phyloP scores from a whole-genome alignment of 2,797 vertebrate species.

The Peromyscus attwateri region DNA sequence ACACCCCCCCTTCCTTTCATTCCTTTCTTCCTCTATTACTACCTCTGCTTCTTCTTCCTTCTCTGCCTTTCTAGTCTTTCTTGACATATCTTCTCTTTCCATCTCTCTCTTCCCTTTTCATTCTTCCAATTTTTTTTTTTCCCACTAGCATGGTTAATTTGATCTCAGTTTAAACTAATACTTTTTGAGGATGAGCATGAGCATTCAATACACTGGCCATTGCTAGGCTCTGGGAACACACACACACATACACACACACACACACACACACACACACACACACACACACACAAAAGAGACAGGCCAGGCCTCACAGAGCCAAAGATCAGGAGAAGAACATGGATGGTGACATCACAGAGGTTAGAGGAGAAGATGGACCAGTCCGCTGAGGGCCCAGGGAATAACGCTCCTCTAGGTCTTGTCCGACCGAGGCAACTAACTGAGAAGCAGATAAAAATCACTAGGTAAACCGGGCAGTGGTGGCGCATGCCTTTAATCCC shows the following conservation, averaged over 20 bases:
- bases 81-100: background rate
- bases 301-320: background rate
- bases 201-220: background rate
- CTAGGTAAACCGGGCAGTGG: background rate
- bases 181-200: background rate
- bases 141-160: background rate
- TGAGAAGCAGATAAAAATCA: background rate
- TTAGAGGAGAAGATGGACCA: background rate
- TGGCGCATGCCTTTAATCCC: too few species aligned
- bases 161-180: background rate
- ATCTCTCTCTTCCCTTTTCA: background rate
- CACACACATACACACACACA: background rate
- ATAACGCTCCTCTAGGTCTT: background rate
- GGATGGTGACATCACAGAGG: background rate
- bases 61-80: background rate
- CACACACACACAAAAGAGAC: background rate
- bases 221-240: background rate
- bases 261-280: background rate
- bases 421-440: background rate
- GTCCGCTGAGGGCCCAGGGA: background rate
- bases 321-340: background rate
- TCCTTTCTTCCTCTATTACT: background rate
- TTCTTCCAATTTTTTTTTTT: constrained; percentile 7
- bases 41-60: background rate
- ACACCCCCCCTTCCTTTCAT: background rate